Base-by-base conservation (phyloP, 2,797 vertebrate genomes). In the Syngnathus acus region DNA sequence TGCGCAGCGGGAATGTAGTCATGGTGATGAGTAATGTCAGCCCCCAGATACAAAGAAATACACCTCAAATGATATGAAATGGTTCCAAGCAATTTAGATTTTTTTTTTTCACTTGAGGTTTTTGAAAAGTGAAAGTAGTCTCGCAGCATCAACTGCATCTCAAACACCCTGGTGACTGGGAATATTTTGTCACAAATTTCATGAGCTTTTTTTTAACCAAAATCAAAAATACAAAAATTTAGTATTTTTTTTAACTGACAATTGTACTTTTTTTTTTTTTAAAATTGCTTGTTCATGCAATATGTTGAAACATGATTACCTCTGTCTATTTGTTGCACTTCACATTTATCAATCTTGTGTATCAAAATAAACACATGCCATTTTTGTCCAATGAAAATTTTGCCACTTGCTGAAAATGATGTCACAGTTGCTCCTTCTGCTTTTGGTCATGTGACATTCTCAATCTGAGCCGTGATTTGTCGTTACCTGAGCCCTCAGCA, bases 11-110 rank as follows among this genome's bases (percentile, higher is more conserved):
- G 62, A 53, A 66, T 71, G 76, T 77, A 74, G 64, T 60, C 69
- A 32, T 68, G 67, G 69, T 50, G 74, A 79, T 76, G 74, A 83
- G 69, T 82, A 72, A 70, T 69, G 64, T 42, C 69, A 67, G 71
- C 65, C 66, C 79, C 43, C 54, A 67, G 26, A 8, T 69, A 51
- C 74, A 62, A 40, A 23, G 39, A 42, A 14, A 38, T 71, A 74
- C 53, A 68, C 61, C 51, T 16, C 9, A 16, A 58, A 14, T 58
- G 32, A 58, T 17, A 6, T 58, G 32, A 19, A 58, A 58, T 58
- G 6, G 16, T 9, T 58, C 7, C 16, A 37, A 38, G 1, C 6
- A 11, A 21, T 9, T 53, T 32, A 32, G 4, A 10, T 39, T 59
- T 59, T 9, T 6, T 19, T 5, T 7, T 23, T 62, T 62, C 16